Conservation (phyloP, 2,113 vertebrate species). For the Clinocottus analis region DNA sequence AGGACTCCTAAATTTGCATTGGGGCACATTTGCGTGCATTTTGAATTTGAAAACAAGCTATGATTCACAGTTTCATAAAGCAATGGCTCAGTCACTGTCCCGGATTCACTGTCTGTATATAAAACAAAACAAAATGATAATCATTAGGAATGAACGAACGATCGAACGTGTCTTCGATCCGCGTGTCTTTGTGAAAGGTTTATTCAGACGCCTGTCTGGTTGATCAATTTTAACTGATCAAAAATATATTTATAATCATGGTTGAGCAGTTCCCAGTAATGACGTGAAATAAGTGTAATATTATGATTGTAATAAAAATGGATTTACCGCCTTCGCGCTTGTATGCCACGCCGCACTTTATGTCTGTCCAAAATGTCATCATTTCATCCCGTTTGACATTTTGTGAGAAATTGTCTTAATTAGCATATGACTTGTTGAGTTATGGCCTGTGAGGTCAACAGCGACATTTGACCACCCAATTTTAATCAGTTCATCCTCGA, state of each 20-base stretch:
- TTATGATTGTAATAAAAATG: neutral
- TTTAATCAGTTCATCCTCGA: too few relatives aligned
- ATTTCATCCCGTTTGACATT: neutral
- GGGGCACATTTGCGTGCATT: too few relatives aligned
- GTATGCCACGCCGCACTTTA: too few relatives aligned
- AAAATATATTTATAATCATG: neutral
- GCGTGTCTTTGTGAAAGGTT: neutral
- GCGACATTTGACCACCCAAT: too few relatives aligned
- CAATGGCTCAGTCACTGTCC: too few relatives aligned
- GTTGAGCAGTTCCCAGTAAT: neutral
- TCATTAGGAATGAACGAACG: neutral
- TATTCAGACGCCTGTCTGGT: neutral
- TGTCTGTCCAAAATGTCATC: neutral
- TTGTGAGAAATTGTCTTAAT: neutral
- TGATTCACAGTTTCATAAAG: too few relatives aligned
- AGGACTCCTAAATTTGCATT: too few relatives aligned
- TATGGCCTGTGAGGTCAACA: neutral
- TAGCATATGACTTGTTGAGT: neutral
- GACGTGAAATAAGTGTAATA: neutral
- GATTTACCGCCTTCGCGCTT: neutral
- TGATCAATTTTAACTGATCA: neutral
- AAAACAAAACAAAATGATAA: neutral
- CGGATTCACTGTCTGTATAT: neutral
- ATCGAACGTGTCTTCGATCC: neutral
- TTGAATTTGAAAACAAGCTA: too few relatives aligned